phyloP scores from a whole-genome alignment of 2,888 invertebrate genomes.

The Eurytoma californica region DNA sequence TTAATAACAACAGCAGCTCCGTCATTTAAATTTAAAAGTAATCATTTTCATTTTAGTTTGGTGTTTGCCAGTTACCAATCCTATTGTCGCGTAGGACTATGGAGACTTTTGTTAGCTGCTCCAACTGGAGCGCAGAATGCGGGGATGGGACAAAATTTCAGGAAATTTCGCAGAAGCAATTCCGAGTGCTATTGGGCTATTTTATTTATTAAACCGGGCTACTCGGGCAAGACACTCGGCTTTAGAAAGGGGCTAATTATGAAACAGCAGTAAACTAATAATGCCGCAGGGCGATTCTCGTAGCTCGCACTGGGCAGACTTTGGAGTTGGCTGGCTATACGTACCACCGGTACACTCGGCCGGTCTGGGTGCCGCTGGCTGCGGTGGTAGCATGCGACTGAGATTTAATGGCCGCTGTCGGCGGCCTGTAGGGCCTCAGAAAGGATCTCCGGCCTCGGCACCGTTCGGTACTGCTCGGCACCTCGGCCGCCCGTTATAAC shows the following conservation, averaged over 20 bases:
- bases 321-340: not conserved
- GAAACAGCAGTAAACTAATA: not conserved
- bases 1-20: too few species aligned
- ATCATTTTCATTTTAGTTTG: too few species aligned
- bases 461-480: constrained; percentile 2
- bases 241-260: not conserved
- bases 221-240: too few species aligned
- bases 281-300: not conserved
- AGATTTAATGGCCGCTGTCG: constrained; percentile 49
- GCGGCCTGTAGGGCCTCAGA: constrained; percentile 38
- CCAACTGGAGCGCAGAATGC: too few species aligned
- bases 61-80: too few species aligned
- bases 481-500: constrained; percentile 36
- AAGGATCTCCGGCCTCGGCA: constrained; percentile 43
- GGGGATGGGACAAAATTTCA: too few species aligned
- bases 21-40: too few species aligned
- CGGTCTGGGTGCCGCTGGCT: not conserved
- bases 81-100: too few species aligned
- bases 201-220: too few species aligned
- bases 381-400: constrained; percentile 2
- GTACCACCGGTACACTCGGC: not conserved
- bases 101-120: too few species aligned
- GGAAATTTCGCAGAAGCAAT: too few species aligned
- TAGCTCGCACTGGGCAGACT: constrained; percentile 2
- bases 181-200: too few species aligned